phyloP scores from a whole-genome alignment of 1,140 invertebrate species.

The Drosophila sechellia region DNA sequence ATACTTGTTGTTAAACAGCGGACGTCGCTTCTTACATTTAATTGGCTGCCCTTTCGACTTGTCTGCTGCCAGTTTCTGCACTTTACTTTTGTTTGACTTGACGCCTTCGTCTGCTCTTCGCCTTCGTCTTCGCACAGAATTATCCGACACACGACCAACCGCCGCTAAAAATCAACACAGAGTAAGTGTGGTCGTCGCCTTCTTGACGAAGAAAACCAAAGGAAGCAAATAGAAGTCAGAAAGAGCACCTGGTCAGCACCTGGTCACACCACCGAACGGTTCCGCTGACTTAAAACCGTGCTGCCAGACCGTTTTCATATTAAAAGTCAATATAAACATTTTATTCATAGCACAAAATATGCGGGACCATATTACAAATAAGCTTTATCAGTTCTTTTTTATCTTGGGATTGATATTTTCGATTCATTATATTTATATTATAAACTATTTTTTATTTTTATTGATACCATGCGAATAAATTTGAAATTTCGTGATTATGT shows the following conservation, averaged over 20 bases:
- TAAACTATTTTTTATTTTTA: too few species aligned
- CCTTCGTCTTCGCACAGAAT: neutral
- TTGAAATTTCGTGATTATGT: too few species aligned
- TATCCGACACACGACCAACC: conserved; percentile 24
- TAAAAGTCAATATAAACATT: too few species aligned
- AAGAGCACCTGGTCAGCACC: neutral
- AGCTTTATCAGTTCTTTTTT: too few species aligned
- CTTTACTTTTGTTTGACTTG: conserved; percentile 19
- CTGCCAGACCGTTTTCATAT: too few species aligned
- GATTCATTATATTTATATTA: too few species aligned
- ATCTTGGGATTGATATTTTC: too few species aligned
- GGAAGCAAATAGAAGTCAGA: neutral
- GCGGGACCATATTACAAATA: too few species aligned
- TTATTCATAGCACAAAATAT: too few species aligned
- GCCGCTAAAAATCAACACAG: conserved; percentile 49
- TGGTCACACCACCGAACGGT: neutral
- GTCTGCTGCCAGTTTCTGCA: conserved; percentile 5
- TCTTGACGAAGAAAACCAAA: neutral
- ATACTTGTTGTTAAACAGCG: conserved; percentile 17
- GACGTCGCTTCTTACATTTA: conserved; percentile 21
- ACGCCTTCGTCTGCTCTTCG: neutral
- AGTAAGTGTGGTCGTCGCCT: neutral
- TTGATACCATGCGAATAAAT: too few species aligned
- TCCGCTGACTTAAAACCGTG: neutral
- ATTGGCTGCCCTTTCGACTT: conserved; percentile 11